phyloP scores from a whole-genome alignment of 2,888 invertebrate genomes.

The Alsophila aescularia region DNA sequence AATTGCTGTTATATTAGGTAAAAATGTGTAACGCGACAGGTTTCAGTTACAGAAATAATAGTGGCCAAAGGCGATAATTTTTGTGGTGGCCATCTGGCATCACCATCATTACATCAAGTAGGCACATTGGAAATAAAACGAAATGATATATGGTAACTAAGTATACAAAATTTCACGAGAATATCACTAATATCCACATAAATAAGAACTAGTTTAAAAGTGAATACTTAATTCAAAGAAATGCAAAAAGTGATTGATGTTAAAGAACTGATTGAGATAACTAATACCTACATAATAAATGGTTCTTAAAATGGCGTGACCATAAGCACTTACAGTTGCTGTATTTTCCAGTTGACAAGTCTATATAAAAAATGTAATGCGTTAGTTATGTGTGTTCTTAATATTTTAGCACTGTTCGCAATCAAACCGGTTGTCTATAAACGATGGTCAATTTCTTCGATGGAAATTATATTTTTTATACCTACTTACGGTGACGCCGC shows the following conservation, averaged over 20 bases:
- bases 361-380: not conserved
- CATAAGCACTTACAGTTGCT: too few species aligned
- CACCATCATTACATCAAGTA: slow-evolving; percentile 17
- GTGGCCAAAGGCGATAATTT: slow-evolving; percentile 38
- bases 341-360: too few species aligned
- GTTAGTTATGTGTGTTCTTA: not conserved
- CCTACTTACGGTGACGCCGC: slow-evolving; percentile 24
- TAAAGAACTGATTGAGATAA: too few species aligned
- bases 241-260: too few species aligned
- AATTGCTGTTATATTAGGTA: not conserved
- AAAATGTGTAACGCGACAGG: slow-evolving; percentile 8
- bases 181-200: too few species aligned
- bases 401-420: slow-evolving; percentile 2
- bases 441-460: slow-evolving; percentile 9
- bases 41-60: slow-evolving; percentile 32
- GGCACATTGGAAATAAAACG: not conserved
- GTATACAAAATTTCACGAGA: too few species aligned
- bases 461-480: slow-evolving; percentile 22
- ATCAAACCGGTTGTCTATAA: slow-evolving; percentile 15
- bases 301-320: too few species aligned
- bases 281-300: too few species aligned
- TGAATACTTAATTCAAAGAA: too few species aligned
- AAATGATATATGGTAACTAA: too few species aligned
- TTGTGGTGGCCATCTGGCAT: slow-evolving; percentile 43
- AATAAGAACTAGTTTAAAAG: too few species aligned